These are phyloP conservation scores for Zosterops hypoxanthus DNA, from an alignment of 2,113 vertebrate genomes.

Conservation along the genomic window DNA sequence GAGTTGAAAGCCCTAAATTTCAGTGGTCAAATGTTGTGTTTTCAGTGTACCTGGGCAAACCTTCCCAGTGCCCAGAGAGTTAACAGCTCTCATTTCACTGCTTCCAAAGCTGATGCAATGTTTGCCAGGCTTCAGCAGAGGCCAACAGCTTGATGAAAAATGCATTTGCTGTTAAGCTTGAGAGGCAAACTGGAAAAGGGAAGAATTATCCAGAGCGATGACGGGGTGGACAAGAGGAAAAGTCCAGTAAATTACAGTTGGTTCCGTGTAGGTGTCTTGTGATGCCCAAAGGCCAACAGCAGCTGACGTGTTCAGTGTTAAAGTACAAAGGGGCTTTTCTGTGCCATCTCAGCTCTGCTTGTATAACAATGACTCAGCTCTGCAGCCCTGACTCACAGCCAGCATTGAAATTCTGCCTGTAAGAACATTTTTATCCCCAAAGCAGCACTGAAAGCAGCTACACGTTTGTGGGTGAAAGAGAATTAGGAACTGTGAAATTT, in stretches of 20 bases:
- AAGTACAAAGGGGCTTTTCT: slow-evolving; percentile 27
- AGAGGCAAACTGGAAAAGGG: neutral
- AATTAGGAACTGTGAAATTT: neutral
- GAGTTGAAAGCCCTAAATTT: neutral
- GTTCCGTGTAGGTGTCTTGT: neutral
- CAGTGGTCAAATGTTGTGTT: neutral
- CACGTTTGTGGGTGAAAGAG: neutral
- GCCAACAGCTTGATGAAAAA: neutral
- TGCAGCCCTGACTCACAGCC: slow-evolving; percentile 42
- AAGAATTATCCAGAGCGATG: neutral
- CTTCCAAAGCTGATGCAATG: neutral
- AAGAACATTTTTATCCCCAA: neutral
- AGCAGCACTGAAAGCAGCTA: neutral
- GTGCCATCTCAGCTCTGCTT: neutral
- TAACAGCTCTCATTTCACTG: neutral
- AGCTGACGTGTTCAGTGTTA: neutral
- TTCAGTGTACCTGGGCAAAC: neutral
- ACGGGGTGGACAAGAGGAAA: neutral
- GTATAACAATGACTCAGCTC: slow-evolving; percentile 62
- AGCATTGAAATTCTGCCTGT: neutral
- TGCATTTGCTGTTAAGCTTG: neutral
- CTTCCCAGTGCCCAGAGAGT: neutral
- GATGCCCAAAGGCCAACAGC: neutral
- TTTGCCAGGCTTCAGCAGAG: neutral
- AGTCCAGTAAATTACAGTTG: neutral